Base-by-base conservation (phyloP, 2,113 vertebrate species). In the Sphaerodactylus townsendi region DNA sequence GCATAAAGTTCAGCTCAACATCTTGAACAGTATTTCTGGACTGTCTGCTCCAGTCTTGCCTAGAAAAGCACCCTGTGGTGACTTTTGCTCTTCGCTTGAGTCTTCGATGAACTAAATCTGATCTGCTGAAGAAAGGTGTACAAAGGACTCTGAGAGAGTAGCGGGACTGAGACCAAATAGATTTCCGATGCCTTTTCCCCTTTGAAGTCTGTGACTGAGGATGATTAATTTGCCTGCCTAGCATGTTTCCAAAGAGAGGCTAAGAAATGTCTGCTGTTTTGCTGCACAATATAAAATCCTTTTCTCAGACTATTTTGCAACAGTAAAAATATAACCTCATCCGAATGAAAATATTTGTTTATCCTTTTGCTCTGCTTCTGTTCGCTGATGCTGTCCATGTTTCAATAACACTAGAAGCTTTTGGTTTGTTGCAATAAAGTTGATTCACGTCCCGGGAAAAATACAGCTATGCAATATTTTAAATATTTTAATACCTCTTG, bases 361-460 rank as follows among this genome's bases (percentile, higher is more conserved):
- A 10, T 9, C 85, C 33, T 71, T 77, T 78, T 25, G 86, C 64
- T 13, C 37, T 56, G 48, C 73, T 77, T 53, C 72, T 76, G 44
- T 84, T 87, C 50, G n/a, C 66, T 70, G 30, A 11, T 79, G 37
- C 10, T 66, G 37, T 85, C 91, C 80, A 77, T 89, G 44, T 11
- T 41, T 64, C 74, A 75, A 56, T 72, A 80, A 77, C 72, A 56
- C 41, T 78, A 87, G 88, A 41, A 85, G 64, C 68, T 82, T 79
- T 87, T 83, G 39, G 69, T 2, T 71, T 83, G 41, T 78, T 0
- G 10, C 83, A 79, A 48, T 88, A 46, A 78, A 83, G 13, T 91
- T 86, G 84, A 78, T 89, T 90, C 53, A 5, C 72, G 77, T 71
- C 68, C 59, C 87, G 71, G 79, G 44, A 84, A 90, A 86, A 91